Conservation (phyloP, 37 sponge, comb jelly and placozoan species). For the Oscarella lobularis region DNA sequence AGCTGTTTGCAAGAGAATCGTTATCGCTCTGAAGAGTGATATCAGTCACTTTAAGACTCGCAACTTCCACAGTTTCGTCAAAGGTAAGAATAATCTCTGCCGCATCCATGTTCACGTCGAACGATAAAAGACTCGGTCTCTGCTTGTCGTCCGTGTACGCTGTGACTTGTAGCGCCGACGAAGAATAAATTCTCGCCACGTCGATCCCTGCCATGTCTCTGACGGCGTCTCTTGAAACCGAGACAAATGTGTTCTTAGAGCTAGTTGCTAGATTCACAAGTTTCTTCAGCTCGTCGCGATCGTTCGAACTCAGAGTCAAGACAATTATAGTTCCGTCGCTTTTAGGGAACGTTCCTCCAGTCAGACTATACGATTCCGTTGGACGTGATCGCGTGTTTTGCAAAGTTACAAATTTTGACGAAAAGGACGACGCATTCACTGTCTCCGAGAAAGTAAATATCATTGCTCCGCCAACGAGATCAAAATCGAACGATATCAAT, state of each 20-base stretch:
- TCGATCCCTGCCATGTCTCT: constrained; percentile 35
- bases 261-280: constrained; percentile 7
- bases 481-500: constrained; percentile 4
- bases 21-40: constrained; percentile 33
- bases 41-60: constrained; percentile 35
- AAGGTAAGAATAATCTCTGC: constrained; percentile 33
- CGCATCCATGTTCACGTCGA: constrained; percentile 32
- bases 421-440: constrained; percentile 15
- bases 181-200: background rate
- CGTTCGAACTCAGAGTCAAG: constrained; percentile 22
- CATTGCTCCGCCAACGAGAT: constrained; percentile 17
- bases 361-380: background rate
- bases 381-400: background rate
- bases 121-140: constrained; percentile 21
- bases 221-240: constrained; percentile 1
- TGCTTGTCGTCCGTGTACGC: constrained; percentile 19
- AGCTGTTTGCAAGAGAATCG: constrained; percentile 2
- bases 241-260: background rate
- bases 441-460: constrained; percentile 70
- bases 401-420: background rate
- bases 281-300: constrained; percentile 45
- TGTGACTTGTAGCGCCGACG: background rate
- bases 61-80: constrained; percentile 74
- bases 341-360: constrained; percentile 6
- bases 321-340: constrained; percentile 8